Percentiles rank a stretch among this genome's conserved stretches.
Conservation (phyloP, 2,888 invertebrate species). For the Plusia festucae region DNA sequence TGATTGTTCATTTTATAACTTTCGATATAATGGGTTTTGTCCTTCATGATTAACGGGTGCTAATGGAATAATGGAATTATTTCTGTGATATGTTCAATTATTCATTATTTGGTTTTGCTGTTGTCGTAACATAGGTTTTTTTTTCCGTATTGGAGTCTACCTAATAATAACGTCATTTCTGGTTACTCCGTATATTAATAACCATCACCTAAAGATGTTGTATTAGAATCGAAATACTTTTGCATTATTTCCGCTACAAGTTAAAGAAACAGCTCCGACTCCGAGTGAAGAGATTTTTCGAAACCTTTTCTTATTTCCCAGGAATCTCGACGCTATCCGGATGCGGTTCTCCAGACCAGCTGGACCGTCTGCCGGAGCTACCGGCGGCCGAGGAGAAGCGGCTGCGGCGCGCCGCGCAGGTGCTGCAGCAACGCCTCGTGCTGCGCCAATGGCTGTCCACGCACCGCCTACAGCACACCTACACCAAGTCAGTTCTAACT, state of each 20-base stretch:
- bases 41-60: conserved; percentile 11
- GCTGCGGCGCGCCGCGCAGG: conserved; percentile 94
- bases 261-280: neutral
- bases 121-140: conserved; percentile 10
- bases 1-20: conserved; percentile 14
- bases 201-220: too few species aligned
- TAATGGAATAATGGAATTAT: conserved; percentile 28
- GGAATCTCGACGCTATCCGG: conserved; percentile 95
- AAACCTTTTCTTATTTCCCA: conserved; percentile 73
- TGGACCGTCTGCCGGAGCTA: conserved; percentile 93
- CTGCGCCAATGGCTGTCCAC: conserved; percentile 95
- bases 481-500: conserved; percentile 89
- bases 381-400: conserved; percentile 95
- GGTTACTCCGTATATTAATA: neutral
- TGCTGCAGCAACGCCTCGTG: conserved; percentile 95
- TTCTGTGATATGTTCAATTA: conserved; percentile 32
- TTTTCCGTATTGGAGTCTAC: neutral
- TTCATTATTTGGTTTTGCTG: conserved; percentile 11
- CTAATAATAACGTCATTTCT: neutral
- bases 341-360: conserved; percentile 93
- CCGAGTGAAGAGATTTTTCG: neutral
- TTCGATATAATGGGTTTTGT: conserved; percentile 14
- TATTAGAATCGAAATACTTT: too few species aligned
- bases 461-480: conserved; percentile 92
- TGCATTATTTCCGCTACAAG: too few species aligned